Evolutionary conservation across 2,113 vertebrate species (phyloP).

Genomic region (Psophia crepitans): DNA sequence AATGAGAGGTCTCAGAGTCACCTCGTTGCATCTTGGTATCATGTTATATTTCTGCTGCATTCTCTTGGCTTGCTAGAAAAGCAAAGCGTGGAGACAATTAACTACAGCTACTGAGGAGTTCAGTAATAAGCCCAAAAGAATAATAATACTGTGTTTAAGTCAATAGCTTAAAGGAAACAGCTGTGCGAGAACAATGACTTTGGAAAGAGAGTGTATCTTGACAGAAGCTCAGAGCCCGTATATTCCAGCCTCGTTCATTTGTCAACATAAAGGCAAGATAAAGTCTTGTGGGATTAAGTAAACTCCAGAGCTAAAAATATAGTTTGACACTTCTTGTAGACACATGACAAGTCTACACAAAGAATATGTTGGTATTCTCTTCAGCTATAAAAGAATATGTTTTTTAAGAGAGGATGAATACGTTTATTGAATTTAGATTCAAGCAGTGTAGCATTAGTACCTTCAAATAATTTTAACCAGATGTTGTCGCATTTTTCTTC

Average conservation of each 20-base stretch:
- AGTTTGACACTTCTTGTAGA: conserved; percentile 76
- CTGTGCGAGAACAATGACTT: conserved; percentile 51
- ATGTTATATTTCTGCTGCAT: neutral
- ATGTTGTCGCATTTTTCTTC: conserved; percentile 34
- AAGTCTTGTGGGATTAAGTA: conserved; percentile 76
- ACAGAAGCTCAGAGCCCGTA: conserved; percentile 60
- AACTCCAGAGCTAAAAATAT: conserved; percentile 74
- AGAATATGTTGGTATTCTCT: conserved; percentile 75
- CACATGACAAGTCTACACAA: conserved; percentile 75
- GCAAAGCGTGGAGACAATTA: conserved; percentile 33
- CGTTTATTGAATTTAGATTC: conserved; percentile 29
- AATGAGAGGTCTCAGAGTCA: neutral
- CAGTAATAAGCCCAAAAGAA: conserved; percentile 22
- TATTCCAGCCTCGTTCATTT: conserved; percentile 79
- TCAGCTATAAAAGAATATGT: conserved; percentile 43
- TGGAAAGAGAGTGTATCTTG: conserved; percentile 56
- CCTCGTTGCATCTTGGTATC: neutral
- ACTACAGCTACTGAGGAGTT: conserved; percentile 14
- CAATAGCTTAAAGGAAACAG: conserved; percentile 58
- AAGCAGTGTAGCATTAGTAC: conserved; percentile 17
- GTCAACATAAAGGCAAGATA: conserved; percentile 77
- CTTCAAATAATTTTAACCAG: conserved; percentile 51
- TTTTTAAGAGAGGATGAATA: conserved; percentile 41
- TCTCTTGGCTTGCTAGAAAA: conserved; percentile 13
- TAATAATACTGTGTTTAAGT: conserved; percentile 41